Base-by-base conservation (phyloP, 2,113 vertebrate species). In the Periophthalmus modestus region DNA sequence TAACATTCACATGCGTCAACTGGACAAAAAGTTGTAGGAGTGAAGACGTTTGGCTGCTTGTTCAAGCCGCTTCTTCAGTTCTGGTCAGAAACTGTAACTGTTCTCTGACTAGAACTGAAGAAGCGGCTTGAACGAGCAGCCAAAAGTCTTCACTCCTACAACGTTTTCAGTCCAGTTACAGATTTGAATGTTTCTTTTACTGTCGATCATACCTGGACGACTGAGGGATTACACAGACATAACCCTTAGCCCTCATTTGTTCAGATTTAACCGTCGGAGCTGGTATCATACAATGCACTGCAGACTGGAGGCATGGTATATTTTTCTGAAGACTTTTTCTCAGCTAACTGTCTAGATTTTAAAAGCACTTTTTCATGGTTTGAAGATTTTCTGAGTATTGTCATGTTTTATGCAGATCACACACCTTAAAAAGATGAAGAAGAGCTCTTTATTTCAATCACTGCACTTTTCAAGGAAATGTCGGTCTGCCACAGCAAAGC, bases 331-430 rank as follows among this genome's bases (percentile, higher is more conserved):
- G 76, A 84, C 72, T 15, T 83, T 86, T 89, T 81, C 75, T 73
- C 74, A 87, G 75, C 75, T 73, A 71, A 61, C 61, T 14, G 62
- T 78, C 78, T 86, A 62, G 71, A 77, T 77, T 28, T 88, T 75
- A 79, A 79, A 88, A 76, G 78, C 83, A 89, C 73, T 88, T 87
- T 83, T 85, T 63, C 69, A 57, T 67, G 69, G 82, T 88, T 87
- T 89, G 83, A 88, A 90, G 83, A 83, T 79, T 87, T 78, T 83
- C 84, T 75, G 83, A 91, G 79, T 83, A 82, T 85, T 69, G 84
- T 82, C 79, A 75, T 33, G 33, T 74, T 83, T 82, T 78, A 85
- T 86, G 69, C 57, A 75, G 84, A 78, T 82, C 85, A 81, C 63
- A 68, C 66, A 75, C 81, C 85, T 87, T 73, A 83, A 80, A 87